A percentile compares a stretch with the other conserved stretches of the same genome.
Evolutionary conservation across 2,113 vertebrate genomes (phyloP).

Genomic region (Capreolus pygargus): DNA sequence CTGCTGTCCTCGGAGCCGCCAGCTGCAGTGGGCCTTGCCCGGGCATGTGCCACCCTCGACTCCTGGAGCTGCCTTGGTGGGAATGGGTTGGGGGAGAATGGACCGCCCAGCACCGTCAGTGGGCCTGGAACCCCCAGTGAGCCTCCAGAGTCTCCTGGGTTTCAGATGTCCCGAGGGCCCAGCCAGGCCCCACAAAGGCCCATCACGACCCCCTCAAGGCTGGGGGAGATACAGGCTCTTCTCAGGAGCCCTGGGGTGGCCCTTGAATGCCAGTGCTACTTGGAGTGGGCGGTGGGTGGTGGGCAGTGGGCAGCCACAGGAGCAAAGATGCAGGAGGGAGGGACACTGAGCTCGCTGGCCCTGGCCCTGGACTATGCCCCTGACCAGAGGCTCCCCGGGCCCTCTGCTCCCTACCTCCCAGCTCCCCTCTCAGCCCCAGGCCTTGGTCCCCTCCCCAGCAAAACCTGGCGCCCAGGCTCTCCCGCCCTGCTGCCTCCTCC

Average conservation of each 20-base stretch:
- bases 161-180: neutral
- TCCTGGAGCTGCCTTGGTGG: fast-evolving
- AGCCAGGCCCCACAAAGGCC: neutral
- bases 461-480: neutral
- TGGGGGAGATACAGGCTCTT: fast-evolving
- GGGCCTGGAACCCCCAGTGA: fast-evolving
- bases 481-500: neutral
- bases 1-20: fast-evolving
- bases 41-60: constrained; percentile 59
- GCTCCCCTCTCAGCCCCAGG: neutral
- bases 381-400: neutral
- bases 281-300: too few relatives aligned
- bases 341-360: neutral
- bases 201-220: neutral
- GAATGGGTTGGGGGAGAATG: fast-evolving
- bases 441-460: neutral
- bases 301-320: fast-evolving
- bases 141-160: neutral
- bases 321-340: fast-evolving
- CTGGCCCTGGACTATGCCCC: neutral
- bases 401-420: neutral
- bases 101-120: fast-evolving
- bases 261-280: neutral
- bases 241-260: neutral
- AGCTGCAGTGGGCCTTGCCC: constrained; percentile 33